Evolutionary conservation across 2,113 vertebrate species (phyloP).

Genomic region (crab-eating macaque (Macaca fascicularis)): DNA sequence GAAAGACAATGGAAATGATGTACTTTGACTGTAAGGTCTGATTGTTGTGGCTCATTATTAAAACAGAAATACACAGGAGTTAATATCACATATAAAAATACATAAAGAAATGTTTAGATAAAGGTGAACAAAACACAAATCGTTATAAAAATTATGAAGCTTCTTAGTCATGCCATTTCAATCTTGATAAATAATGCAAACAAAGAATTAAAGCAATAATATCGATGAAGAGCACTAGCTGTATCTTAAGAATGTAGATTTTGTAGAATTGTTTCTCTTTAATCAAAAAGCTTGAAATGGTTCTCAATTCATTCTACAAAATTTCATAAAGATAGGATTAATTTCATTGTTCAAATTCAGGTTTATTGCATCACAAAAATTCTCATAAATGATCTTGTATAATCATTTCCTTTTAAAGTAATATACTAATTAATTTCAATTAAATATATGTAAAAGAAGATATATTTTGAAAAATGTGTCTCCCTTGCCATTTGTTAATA

Average conservation of each 20-base stretch:
- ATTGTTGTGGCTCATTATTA: conserved; percentile 63
- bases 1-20: conserved; percentile 59
- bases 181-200: conserved; percentile 74
- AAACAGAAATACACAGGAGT: conserved; percentile 64
- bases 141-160: conserved; percentile 56
- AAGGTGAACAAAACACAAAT: conserved; percentile 68
- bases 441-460: conserved; percentile 90
- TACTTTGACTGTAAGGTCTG: conserved; percentile 65
- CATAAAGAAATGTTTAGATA: conserved; percentile 53
- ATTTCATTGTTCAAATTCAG: conserved; percentile 86
- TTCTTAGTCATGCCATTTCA: conserved; percentile 67
- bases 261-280: conserved; percentile 74
- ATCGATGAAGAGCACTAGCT: conserved; percentile 39
- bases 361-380: conserved; percentile 85
- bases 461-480: conserved; percentile 87
- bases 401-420: conserved; percentile 86
- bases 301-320: conserved; percentile 81
- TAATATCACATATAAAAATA: conserved; percentile 34
- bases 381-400: conserved; percentile 83
- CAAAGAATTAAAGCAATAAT: conserved; percentile 63
- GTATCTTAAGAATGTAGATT: conserved; percentile 50
- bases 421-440: conserved; percentile 90
- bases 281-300: conserved; percentile 81
- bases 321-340: conserved; percentile 81
- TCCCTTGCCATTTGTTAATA: conserved; percentile 87